Conservation (phyloP, 2,113 vertebrate genomes). For the Oncorhynchus keta region DNA sequence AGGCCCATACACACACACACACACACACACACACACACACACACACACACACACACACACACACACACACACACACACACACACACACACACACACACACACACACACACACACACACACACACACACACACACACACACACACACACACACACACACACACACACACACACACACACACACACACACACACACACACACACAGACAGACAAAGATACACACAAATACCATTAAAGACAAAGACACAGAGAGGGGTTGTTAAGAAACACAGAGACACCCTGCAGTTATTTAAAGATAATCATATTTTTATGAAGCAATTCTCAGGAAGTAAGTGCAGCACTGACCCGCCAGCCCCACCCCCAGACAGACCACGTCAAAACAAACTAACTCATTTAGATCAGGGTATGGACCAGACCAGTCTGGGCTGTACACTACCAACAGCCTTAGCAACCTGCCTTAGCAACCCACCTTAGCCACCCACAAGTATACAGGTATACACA, state of each 20-base stretch:
- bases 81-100: too few species aligned
- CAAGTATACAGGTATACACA: constrained; percentile 42
- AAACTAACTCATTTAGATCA: constrained; percentile 72
- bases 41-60: too few species aligned
- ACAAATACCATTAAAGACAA: constrained; percentile 9
- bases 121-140: too few species aligned
- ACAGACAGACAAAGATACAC: too few species aligned
- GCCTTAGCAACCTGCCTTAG: constrained; percentile 65
- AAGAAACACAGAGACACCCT: constrained; percentile 68
- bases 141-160: too few species aligned
- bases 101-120: too few species aligned
- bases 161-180: background rate
- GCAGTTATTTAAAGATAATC: constrained; percentile 74
- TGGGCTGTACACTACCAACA: constrained; percentile 74
- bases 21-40: too few species aligned
- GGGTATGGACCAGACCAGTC: constrained; percentile 75
- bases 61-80: too few species aligned
- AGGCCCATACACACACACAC: background rate
- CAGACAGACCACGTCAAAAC: constrained; percentile 75
- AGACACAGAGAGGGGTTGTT: constrained; percentile 33
- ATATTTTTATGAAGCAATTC: constrained; percentile 82
- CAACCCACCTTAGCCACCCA: constrained; percentile 47
- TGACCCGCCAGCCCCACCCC: constrained; percentile 73
- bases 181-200: too few species aligned
- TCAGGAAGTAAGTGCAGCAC: constrained; percentile 80